Percentiles rank a stretch among this genome's conserved stretches.
These are phyloP conservation scores for Cremastobaeus sp. DNA, from an alignment of 2,888 invertebrate species.

Conservation along the genomic window DNA sequence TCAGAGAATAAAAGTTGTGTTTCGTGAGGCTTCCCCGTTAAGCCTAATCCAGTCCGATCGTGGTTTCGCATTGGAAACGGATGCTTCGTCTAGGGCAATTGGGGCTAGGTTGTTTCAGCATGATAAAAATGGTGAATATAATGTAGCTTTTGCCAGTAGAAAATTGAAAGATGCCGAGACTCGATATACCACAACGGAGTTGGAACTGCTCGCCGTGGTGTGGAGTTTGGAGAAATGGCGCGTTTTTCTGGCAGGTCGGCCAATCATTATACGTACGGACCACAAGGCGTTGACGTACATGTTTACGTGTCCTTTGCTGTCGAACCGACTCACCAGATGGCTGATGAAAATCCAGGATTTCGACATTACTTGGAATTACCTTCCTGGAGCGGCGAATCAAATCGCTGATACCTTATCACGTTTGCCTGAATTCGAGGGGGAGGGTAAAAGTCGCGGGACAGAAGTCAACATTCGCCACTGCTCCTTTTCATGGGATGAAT, in stretches of 20 bases:
- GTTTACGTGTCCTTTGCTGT: conserved; percentile 9
- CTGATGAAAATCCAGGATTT: conserved; percentile 13
- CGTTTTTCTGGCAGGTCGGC: conserved; percentile 3
- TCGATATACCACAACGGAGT: conserved; percentile 15
- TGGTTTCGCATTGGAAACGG: conserved; percentile 4
- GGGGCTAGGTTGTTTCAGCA: conserved; percentile 19
- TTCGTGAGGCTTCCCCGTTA: neutral
- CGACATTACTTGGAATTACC: conserved; percentile 13
- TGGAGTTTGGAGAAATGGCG: conserved; percentile 15
- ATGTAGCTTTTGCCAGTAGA: conserved; percentile 6
- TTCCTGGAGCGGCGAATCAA: neutral
- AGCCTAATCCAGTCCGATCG: neutral
- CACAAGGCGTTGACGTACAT: conserved; percentile 24
- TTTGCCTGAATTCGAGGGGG: neutral
- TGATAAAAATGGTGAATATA: conserved; percentile 10
- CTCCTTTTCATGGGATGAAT: too few relatives aligned
- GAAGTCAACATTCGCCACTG: too few relatives aligned
- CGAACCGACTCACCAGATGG: conserved; percentile 10
- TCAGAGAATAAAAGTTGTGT: neutral
- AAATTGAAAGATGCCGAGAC: conserved; percentile 11
- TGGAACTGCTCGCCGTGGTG: conserved; percentile 17
- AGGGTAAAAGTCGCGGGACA: too few relatives aligned
- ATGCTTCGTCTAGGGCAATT: conserved; percentile 4
- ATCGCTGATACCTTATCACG: conserved; percentile 12
- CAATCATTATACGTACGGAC: conserved; percentile 7